A percentile compares a stretch with the other conserved stretches of the same genome.
These are phyloP conservation scores for Anseranas semipalmata DNA, from an alignment of 2,113 vertebrate genomes.

Conservation along the genomic window DNA sequence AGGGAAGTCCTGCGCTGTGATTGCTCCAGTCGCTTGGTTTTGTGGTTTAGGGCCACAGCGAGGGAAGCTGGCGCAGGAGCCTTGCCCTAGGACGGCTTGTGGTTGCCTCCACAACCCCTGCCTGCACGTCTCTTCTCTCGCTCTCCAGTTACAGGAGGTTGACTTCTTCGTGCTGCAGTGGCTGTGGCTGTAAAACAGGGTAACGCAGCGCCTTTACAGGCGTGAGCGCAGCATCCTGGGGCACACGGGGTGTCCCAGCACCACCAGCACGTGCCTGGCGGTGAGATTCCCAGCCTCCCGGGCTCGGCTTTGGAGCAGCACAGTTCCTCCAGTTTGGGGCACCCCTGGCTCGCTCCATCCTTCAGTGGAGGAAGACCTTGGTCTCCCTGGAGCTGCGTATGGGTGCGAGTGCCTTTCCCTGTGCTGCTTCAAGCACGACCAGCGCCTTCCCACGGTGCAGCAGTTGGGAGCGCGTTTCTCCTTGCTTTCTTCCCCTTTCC, in stretches of 20 bases:
- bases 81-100: not conserved
- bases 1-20: not conserved
- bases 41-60: not conserved
- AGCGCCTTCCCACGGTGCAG: not conserved
- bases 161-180: not conserved
- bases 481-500: not conserved
- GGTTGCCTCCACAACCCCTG: not conserved
- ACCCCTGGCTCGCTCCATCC: fast-evolving
- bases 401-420: not conserved
- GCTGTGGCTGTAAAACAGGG: not conserved
- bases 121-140: not conserved
- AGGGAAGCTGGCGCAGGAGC: not conserved
- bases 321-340: not conserved
- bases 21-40: not conserved
- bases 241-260: not conserved
- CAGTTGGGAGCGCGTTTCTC: not conserved
- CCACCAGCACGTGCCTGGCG: fast-evolving
- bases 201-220: fast-evolving
- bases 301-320: not conserved
- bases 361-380: not conserved
- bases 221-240: fast-evolving
- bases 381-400: not conserved
- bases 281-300: not conserved
- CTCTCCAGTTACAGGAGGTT: not conserved
- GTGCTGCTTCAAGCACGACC: fast-evolving